These are phyloP conservation scores for Alouatta palliata DNA, from an alignment of 2,113 vertebrate genomes.

Conservation along the genomic window DNA sequence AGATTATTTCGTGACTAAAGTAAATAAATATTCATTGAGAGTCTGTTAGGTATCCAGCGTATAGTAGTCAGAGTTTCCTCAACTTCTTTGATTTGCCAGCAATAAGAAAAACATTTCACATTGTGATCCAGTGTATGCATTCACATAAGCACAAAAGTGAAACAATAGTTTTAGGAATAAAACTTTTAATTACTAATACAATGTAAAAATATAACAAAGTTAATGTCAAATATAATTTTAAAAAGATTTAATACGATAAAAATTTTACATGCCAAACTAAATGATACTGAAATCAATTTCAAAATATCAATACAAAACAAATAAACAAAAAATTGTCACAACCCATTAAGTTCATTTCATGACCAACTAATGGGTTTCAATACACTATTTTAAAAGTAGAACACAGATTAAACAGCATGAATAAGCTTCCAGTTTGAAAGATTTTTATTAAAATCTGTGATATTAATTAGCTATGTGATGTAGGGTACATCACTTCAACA, in stretches of 20 bases:
- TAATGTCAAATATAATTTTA: neutral
- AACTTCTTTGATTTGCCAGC: neutral
- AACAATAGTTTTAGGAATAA: neutral
- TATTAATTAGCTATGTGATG: neutral
- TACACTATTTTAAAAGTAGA: neutral
- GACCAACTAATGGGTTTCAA: neutral
- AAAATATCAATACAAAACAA: neutral
- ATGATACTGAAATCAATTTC: neutral
- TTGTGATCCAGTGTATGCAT: neutral
- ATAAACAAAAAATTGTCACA: neutral
- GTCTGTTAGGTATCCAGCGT: neutral
- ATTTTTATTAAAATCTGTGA: neutral
- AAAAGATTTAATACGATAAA: neutral
- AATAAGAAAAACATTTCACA: neutral
- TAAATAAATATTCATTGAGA: neutral
- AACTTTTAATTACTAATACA: neutral
- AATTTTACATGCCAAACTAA: constrained; percentile 24
- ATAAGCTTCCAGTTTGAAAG: neutral
- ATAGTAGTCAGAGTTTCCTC: neutral
- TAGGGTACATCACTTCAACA: neutral
- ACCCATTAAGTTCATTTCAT: neutral
- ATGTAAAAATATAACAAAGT: neutral
- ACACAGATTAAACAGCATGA: neutral
- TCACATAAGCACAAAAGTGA: neutral
- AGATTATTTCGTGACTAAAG: neutral